A percentile compares a stretch with the other conserved stretches of the same genome.
phyloP scores from a whole-genome alignment of 2,113 vertebrate genomes.

The Pollachius pollachius region DNA sequence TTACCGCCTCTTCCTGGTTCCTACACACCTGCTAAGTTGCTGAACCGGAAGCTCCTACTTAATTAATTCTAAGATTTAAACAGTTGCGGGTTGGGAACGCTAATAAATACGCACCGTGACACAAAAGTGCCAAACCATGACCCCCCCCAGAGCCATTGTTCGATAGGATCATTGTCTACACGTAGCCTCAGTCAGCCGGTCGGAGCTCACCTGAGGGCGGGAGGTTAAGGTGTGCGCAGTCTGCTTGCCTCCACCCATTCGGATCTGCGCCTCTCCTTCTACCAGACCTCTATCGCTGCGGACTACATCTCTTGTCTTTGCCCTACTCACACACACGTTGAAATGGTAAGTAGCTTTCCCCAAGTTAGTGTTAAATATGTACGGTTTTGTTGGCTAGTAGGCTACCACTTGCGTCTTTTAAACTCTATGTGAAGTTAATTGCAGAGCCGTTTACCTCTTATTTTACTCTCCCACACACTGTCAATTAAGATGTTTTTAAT shows the following conservation, averaged over 20 bases:
- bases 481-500: too few species aligned
- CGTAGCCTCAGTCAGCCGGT: constrained; percentile 20
- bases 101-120: too few species aligned
- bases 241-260: constrained; percentile 46
- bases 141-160: too few species aligned
- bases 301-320: constrained; percentile 36
- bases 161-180: too few species aligned
- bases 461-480: too few species aligned
- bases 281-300: constrained; percentile 37
- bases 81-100: too few species aligned
- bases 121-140: too few species aligned
- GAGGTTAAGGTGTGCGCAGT: constrained; percentile 51
- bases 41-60: background rate
- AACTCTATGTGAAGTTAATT: too few species aligned
- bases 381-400: background rate
- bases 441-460: too few species aligned
- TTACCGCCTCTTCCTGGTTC: constrained; percentile 25
- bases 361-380: background rate
- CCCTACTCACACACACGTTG: constrained; percentile 41
- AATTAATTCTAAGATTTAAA: too few species aligned
- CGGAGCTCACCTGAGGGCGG: constrained; percentile 51
- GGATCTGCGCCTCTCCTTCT: constrained; percentile 60
- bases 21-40: constrained; percentile 35
- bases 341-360: constrained; percentile 62
- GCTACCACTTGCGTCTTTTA: constrained; percentile 1